Percentiles rank a stretch among this genome's conserved stretches.
Conservation (phyloP, 2,888 invertebrate species). For the Toxonevra muliebris region DNA sequence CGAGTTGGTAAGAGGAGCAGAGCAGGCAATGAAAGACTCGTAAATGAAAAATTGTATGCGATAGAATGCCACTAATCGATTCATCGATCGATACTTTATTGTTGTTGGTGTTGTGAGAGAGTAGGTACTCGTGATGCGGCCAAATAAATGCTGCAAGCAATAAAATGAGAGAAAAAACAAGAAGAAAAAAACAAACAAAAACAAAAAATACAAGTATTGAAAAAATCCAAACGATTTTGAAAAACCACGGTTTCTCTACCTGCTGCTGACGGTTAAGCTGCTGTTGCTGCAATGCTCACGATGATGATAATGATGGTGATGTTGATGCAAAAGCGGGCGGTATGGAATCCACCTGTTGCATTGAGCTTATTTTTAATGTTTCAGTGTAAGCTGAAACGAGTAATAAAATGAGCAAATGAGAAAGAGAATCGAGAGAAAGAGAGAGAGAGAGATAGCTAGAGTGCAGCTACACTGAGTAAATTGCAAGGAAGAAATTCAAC, state of each 20-base stretch:
- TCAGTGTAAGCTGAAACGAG: neutral
- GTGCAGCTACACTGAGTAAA: constrained; percentile 48
- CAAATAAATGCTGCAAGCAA: too few relatives aligned
- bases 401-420: neutral
- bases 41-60: constrained; percentile 10
- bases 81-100: constrained; percentile 22
- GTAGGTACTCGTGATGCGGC: too few relatives aligned
- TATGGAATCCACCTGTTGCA: constrained; percentile 9
- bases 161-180: too few relatives aligned
- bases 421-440: too few relatives aligned
- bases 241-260: too few relatives aligned
- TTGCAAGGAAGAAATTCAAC: constrained; percentile 60
- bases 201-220: too few relatives aligned
- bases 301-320: neutral
- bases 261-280: neutral
- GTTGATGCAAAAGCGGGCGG: neutral
- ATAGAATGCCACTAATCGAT: constrained; percentile 37
- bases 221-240: constrained; percentile 2
- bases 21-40: neutral
- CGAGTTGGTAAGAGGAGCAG: neutral
- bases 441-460: too few relatives aligned
- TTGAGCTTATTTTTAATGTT: neutral
- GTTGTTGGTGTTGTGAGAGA: neutral
- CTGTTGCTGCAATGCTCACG: neutral
- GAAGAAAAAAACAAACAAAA: too few relatives aligned